phyloP scores from a whole-genome alignment of 2,797 vertebrate species.

The Poecilia picta region DNA sequence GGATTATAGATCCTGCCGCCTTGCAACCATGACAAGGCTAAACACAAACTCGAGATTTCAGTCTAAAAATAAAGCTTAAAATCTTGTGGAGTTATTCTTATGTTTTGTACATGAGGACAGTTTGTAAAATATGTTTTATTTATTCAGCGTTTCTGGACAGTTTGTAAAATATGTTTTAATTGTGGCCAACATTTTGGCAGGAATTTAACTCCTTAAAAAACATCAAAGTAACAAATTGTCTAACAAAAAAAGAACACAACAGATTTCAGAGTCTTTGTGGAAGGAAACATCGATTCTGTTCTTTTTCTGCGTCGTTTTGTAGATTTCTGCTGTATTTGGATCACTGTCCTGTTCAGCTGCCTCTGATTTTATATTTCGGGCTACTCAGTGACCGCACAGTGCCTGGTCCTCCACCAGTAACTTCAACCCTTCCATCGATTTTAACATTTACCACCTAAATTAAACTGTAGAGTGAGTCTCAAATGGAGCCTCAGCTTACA shows the following conservation, averaged over 20 bases:
- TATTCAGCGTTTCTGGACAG: too few relatives aligned
- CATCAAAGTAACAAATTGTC: neutral
- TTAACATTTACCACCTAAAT: neutral
- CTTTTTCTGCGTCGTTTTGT: neutral
- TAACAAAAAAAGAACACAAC: neutral
- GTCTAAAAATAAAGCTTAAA: too few relatives aligned
- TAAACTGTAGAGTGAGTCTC: neutral
- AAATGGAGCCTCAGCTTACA: neutral
- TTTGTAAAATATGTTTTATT: too few relatives aligned
- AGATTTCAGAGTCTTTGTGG: too few relatives aligned
- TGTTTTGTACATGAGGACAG: too few relatives aligned
- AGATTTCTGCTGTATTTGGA: neutral
- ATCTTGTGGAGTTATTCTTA: too few relatives aligned
- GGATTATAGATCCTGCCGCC: too few relatives aligned
- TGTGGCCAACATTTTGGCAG: too few relatives aligned
- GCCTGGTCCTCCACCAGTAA: neutral
- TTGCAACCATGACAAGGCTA: too few relatives aligned
- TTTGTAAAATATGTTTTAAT: too few relatives aligned
- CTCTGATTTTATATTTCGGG: neutral
- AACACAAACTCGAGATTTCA: too few relatives aligned
- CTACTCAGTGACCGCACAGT: neutral
- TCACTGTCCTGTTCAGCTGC: neutral
- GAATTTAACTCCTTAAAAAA: neutral
- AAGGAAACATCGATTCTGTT: too few relatives aligned
- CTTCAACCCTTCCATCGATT: neutral